These are phyloP conservation scores for Mellivora capensis DNA, from an alignment of 2,113 vertebrate genomes.

Conservation along the genomic window DNA sequence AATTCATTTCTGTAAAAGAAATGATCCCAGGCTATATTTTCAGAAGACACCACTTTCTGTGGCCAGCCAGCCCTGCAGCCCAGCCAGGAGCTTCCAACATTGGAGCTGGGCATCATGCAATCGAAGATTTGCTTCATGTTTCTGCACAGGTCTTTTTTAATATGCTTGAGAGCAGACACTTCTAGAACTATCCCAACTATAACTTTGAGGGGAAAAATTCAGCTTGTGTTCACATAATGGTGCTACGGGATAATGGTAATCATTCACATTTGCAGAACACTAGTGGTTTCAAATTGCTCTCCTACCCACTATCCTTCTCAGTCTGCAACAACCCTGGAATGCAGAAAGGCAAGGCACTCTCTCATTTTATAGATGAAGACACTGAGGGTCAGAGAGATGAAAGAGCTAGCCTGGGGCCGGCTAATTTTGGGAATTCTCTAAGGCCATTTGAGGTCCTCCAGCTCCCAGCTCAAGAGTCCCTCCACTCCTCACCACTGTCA, in stretches of 20 bases:
- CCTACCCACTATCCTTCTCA: not conserved
- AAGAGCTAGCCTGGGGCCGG: not conserved
- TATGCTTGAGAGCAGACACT: not conserved
- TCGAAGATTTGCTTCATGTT: not conserved
- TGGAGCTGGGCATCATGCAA: not conserved
- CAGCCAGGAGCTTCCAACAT: not conserved
- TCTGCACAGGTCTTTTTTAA: not conserved
- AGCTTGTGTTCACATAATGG: not conserved
- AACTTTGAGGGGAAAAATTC: not conserved
- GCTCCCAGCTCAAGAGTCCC: not conserved
- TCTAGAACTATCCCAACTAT: not conserved
- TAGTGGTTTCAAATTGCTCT: not conserved
- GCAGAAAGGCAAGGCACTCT: not conserved
- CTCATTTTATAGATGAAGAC: not conserved
- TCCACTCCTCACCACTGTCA: not conserved
- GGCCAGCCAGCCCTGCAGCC: not conserved
- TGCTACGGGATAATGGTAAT: not conserved
- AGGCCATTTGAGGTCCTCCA: not conserved
- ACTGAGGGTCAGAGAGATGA: not conserved
- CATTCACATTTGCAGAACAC: not conserved
- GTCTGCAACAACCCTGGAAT: not conserved
- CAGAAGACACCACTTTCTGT: constrained; percentile 24
- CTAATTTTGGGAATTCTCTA: not conserved
- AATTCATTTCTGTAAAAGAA: constrained; percentile 56
- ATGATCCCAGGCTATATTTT: constrained; percentile 38